Percentiles rank a stretch among this genome's conserved stretches.
Evolutionary conservation across 2,888 invertebrate species (phyloP).

Genomic region (Cheilosia vernalis): DNA sequence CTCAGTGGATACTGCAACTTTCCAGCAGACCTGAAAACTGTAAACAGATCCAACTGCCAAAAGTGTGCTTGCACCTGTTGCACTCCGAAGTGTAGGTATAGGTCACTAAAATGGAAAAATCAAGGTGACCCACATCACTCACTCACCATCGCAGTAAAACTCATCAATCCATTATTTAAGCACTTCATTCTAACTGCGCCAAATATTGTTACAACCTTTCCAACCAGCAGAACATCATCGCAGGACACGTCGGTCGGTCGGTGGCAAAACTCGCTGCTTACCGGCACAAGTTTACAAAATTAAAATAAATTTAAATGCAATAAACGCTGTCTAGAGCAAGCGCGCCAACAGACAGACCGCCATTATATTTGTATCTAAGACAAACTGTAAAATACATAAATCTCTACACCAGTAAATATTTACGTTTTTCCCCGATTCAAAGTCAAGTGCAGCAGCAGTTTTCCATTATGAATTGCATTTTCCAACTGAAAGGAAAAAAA

Average conservation of each 20-base stretch:
- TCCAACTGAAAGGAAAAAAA: constrained; percentile 59
- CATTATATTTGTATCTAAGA: constrained; percentile 55
- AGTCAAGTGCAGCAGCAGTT: constrained; percentile 73
- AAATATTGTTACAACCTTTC: too few species aligned
- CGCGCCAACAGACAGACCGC: constrained; percentile 32
- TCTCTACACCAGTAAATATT: constrained; percentile 40
- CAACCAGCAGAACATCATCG: too few species aligned
- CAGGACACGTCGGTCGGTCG: too few species aligned
- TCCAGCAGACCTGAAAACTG: background rate
- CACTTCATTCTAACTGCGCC: too few species aligned
- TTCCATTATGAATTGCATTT: constrained; percentile 74
- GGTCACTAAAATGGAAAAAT: too few species aligned
- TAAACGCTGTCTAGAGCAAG: constrained; percentile 47
- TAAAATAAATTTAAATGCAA: constrained; percentile 42
- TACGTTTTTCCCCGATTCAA: constrained; percentile 59
- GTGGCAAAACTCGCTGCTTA: background rate
- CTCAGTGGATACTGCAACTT: too few species aligned
- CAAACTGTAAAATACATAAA: constrained; percentile 57
- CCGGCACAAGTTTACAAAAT: constrained; percentile 8
- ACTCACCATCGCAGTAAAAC: too few species aligned
- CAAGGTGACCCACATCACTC: too few species aligned
- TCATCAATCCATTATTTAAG: too few species aligned
- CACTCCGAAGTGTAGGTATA: background rate
- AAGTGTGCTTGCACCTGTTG: background rate
- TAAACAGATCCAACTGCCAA: background rate